A percentile compares a stretch with the other conserved stretches of the same genome.
phyloP scores from a whole-genome alignment of 1,140 invertebrate species.

The Drosophila tristis region DNA sequence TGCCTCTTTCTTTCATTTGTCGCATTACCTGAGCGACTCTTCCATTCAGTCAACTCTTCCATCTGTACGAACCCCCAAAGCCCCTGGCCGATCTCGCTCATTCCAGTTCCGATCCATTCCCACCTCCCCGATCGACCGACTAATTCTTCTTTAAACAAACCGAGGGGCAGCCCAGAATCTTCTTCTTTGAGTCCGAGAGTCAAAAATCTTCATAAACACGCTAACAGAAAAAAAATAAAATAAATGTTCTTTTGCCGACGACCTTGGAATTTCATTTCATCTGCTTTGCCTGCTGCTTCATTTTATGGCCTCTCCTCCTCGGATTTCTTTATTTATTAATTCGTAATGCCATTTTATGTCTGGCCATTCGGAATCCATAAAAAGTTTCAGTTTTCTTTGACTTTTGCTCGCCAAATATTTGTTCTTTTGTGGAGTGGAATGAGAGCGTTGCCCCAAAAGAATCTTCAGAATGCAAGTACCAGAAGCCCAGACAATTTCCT shows the following conservation, averaged over 20 bases:
- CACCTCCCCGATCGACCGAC: constrained; percentile 53
- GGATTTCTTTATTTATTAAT: constrained; percentile 65
- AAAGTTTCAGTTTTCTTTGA: constrained; percentile 30
- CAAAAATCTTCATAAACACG: constrained; percentile 64
- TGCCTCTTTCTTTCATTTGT: constrained; percentile 34
- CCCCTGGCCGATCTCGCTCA: constrained; percentile 21
- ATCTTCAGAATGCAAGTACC: constrained; percentile 39
- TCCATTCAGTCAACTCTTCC: neutral
- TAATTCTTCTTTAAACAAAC: constrained; percentile 78
- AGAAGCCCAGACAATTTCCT: constrained; percentile 21
- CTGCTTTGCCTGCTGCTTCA: constrained; percentile 27
- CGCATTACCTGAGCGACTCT: constrained; percentile 49
- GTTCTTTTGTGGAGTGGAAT: neutral
- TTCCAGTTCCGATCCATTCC: constrained; percentile 52
- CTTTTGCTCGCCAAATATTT: neutral
- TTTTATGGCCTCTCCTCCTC: constrained; percentile 26
- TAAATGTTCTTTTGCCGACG: constrained; percentile 55
- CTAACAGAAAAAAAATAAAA: constrained; percentile 48
- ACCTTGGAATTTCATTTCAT: constrained; percentile 69
- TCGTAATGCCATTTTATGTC: constrained; percentile 58
- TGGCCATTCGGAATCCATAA: constrained; percentile 43
- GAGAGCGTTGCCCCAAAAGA: constrained; percentile 20
- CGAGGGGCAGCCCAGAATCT: constrained; percentile 18
- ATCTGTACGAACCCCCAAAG: neutral
- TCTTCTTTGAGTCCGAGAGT: neutral